A percentile compares a stretch with the other conserved stretches of the same genome.
Evolutionary conservation across 2,113 vertebrate species (phyloP).

Genomic region (Oryctolagus cuniculus): DNA sequence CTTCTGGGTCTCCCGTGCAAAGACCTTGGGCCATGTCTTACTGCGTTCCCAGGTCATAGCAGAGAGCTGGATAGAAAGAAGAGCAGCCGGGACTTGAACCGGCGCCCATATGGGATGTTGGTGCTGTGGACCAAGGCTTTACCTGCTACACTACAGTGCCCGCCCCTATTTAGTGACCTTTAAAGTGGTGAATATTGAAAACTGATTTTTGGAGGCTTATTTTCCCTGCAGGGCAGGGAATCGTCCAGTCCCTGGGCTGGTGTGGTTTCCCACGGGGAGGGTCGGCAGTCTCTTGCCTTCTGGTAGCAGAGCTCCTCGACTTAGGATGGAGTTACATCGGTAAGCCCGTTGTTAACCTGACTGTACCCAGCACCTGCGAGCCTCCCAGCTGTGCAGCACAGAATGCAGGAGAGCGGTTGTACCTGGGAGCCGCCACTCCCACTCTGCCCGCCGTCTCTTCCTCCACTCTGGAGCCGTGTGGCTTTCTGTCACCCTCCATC

Average conservation of each 20-base stretch:
- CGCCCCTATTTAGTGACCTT: not conserved
- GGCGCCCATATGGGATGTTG: too few relatives aligned
- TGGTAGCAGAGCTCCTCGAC: not conserved
- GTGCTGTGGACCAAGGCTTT: too few relatives aligned
- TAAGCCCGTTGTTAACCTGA: not conserved
- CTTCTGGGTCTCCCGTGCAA: too few relatives aligned
- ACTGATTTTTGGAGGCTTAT: not conserved
- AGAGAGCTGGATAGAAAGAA: too few relatives aligned
- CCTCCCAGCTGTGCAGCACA: not conserved
- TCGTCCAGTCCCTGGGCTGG: not conserved
- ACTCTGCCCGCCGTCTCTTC: not conserved
- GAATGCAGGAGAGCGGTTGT: too few relatives aligned
- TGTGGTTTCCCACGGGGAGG: not conserved
- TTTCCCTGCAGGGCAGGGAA: not conserved
- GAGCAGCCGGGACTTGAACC: too few relatives aligned
- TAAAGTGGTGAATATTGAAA: not conserved
- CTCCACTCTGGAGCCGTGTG: not conserved
- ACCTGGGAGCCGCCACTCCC: too few relatives aligned
- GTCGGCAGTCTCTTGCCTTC: not conserved
- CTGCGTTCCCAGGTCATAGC: too few relatives aligned
- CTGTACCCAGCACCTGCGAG: not conserved
- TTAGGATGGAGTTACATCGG: not conserved
- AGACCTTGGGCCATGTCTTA: too few relatives aligned
- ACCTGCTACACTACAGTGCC: too few relatives aligned
- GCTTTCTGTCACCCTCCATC: not conserved